Conservation (phyloP, 2,888 invertebrate species). For the Drosophila rubida region DNA sequence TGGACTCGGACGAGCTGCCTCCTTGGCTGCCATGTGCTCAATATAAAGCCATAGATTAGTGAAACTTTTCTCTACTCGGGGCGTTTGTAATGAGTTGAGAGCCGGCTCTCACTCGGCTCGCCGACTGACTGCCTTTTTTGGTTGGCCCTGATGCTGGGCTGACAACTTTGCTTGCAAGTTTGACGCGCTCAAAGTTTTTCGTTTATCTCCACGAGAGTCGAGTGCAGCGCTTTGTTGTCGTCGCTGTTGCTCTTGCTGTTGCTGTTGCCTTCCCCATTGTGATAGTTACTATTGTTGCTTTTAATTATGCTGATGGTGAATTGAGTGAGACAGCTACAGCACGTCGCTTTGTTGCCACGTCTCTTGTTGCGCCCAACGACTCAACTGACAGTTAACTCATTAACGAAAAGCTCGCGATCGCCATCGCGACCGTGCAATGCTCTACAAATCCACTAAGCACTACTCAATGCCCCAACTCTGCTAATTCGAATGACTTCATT, state of each 20-base stretch:
- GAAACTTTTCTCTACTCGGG: constrained; percentile 44
- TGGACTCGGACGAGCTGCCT: no score
- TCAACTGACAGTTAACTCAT: constrained; percentile 11
- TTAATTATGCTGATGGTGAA: constrained; percentile 46
- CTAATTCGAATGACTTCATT: no score
- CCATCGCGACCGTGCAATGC: neutral
- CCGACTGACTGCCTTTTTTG: constrained; percentile 19
- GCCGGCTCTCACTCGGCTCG: constrained; percentile 12
- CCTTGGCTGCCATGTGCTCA: constrained; percentile 25
- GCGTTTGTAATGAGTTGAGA: constrained; percentile 60
- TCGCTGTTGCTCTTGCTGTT: constrained; percentile 8
- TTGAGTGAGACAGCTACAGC: constrained; percentile 8
- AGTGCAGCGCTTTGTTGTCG: constrained; percentile 26
- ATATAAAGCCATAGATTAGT: constrained; percentile 59
- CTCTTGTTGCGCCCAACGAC: neutral
- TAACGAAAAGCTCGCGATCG: constrained; percentile 9
- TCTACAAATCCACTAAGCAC: neutral
- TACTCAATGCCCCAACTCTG: neutral
- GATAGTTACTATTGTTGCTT: constrained; percentile 34
- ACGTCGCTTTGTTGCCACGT: constrained; percentile 16
- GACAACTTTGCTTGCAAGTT: constrained; percentile 55
- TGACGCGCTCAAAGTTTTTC: constrained; percentile 54
- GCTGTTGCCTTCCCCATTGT: constrained; percentile 29
- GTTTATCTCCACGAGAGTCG: constrained; percentile 52
- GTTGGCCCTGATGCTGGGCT: constrained; percentile 36